Percentiles rank a stretch among this genome's conserved stretches.
phyloP scores from a whole-genome alignment of 2,797 vertebrate species.

The Falco rusticolus region DNA sequence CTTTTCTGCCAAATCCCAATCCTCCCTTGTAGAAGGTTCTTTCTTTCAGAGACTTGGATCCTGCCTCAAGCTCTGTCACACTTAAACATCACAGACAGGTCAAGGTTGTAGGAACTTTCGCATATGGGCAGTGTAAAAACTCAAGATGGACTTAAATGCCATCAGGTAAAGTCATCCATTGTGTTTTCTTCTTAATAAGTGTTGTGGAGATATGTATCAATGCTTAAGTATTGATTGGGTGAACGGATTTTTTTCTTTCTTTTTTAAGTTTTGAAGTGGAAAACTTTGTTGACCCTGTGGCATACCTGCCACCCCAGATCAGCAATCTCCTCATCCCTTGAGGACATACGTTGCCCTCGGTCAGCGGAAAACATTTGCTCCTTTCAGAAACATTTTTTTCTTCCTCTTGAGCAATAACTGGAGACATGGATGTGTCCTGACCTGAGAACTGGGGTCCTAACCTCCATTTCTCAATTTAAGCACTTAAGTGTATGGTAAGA shows the following conservation, averaged over 20 bases:
- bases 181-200: background rate
- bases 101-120: too few relatives aligned
- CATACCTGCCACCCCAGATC: too few relatives aligned
- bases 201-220: background rate
- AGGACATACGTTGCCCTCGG: too few relatives aligned
- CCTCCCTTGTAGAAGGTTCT: rapidly evolving
- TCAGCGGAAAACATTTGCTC: background rate
- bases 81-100: background rate
- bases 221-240: background rate
- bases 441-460: background rate
- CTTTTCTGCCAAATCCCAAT: background rate
- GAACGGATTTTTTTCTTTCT: background rate
- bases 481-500: background rate
- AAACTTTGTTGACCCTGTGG: background rate
- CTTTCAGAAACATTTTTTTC: background rate
- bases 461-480: background rate
- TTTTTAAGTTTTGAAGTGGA: background rate
- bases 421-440: background rate
- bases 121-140: background rate
- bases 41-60: background rate
- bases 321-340: too few relatives aligned
- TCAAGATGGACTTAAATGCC: background rate
- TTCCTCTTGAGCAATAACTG: background rate
- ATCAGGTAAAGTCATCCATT: background rate
- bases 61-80: background rate